Evolutionary conservation across 2,888 invertebrate genomes (phyloP), one percentile per base, ranked within the genome.

Genomic region (Glyphotaelius pellucidus): DNA sequence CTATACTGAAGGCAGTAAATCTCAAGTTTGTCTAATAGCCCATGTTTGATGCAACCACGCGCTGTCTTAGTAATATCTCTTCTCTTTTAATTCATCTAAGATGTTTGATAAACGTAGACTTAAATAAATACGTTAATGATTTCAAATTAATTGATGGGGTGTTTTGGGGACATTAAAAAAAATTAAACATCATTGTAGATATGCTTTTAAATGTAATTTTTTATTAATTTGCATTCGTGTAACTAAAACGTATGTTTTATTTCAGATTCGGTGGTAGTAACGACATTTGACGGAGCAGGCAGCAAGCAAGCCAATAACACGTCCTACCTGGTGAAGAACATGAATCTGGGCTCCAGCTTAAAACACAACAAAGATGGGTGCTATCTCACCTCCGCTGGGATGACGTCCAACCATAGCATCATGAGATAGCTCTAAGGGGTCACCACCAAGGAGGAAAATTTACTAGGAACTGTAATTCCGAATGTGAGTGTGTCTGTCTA

Each of bases 301-400:
- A 95, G 95, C 94, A 96, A 96, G 94, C 96, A 96, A 94, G 96
- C 96, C 92, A 96, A 96, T 92, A 96, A 95, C 85, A 91, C 91
- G 19, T 93, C 95, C 2, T 96, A 96, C 81, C 95, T 95, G 0
- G 95, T 96, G 93, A 96, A 96, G 92, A 93, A 93, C 93, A 96
- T 96, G 93, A 92, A 93, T 80, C 35, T 89, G 30, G 90, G 87
- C 0, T 90, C 91, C 11, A 42, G 42, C 4, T 12, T 83, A 30
- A 38, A 83, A 19, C 92, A 91, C 89, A 93, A 93, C 67, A 90
- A 92, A 30, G 93, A 93, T 42, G 92, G 91, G 1, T 93, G 93
- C 86, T 93, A 93, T 84, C 84, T 93, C 7, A 92, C 92, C 9
- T 38, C 92, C 7, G 89, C 92, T 83, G 91, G 91, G 7, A 85